Conservation (phyloP, 1,140 invertebrate genomes). For the Brachionus asplanchnoidis region DNA sequence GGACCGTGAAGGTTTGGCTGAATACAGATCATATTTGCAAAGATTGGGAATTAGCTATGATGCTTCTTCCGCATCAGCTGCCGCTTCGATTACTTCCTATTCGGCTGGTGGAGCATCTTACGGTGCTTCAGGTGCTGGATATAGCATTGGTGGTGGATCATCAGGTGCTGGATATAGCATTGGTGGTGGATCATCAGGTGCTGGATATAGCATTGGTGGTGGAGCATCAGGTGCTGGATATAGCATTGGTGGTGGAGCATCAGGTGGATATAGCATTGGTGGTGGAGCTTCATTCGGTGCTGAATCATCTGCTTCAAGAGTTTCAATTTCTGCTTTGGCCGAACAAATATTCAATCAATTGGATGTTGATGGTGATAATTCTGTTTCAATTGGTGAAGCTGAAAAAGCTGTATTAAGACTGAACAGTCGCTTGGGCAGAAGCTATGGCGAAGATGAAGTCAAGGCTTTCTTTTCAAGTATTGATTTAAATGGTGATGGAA, state of each 20-base stretch:
- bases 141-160: no score
- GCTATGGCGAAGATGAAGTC: constrained; percentile 39
- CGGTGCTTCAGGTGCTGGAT: background rate
- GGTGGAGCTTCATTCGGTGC: background rate
- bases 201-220: background rate
- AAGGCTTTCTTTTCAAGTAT: background rate
- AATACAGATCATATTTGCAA: constrained; percentile 38
- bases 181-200: no score
- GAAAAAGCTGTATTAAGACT: constrained; percentile 24
- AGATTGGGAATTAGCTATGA: constrained; percentile 37
- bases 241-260: background rate
- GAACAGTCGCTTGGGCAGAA: constrained; percentile 20
- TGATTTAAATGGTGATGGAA: constrained; percentile 4
- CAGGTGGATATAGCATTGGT: background rate
- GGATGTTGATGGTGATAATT: background rate
- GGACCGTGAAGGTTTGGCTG: constrained; percentile 22
- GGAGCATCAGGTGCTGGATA: background rate
- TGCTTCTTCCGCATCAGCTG: background rate
- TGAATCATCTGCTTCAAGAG: background rate
- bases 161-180: no score
- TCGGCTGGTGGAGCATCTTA: background rate
- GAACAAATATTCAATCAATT: constrained; percentile 35
- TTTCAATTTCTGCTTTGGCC: background rate
- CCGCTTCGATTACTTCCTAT: background rate
- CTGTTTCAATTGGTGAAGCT: constrained; percentile 12